Evolutionary conservation across 2,888 invertebrate genomes (phyloP).

Genomic region (Xestia ashworthii): DNA sequence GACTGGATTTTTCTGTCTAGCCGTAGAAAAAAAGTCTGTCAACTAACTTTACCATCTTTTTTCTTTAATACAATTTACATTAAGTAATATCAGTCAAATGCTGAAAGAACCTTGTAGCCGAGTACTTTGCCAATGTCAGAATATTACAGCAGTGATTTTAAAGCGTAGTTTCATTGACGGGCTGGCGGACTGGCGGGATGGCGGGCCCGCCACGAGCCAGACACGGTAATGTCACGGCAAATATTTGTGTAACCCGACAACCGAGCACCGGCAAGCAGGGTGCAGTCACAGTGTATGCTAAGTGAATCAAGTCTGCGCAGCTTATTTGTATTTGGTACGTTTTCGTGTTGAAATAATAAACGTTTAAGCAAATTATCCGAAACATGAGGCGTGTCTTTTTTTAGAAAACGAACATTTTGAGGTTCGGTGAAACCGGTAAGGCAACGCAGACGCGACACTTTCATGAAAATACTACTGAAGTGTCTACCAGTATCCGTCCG

Average conservation of each 20-base stretch:
- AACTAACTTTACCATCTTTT: background rate
- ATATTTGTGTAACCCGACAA: constrained; percentile 63
- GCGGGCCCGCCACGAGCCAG: constrained; percentile 15
- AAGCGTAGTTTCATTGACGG: constrained; percentile 45
- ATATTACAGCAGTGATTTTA: constrained; percentile 7
- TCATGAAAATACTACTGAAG: background rate
- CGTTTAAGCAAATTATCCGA: constrained; percentile 2
- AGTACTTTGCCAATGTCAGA: background rate
- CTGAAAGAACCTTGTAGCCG: background rate
- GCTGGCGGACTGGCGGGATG: background rate
- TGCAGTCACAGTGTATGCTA: constrained; percentile 20
- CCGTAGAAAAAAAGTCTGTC: constrained; percentile 5
- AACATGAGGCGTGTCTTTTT: background rate
- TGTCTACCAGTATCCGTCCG: background rate
- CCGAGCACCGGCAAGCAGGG: constrained; percentile 13
- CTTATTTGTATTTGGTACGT: constrained; percentile 12
- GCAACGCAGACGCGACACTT: background rate
- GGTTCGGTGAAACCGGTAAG: background rate
- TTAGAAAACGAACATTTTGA: background rate
- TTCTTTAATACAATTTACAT: background rate
- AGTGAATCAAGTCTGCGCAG: constrained; percentile 26
- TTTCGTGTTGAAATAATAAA: constrained; percentile 6
- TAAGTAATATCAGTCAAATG: background rate
- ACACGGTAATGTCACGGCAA: constrained; percentile 61
- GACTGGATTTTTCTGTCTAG: constrained; percentile 1